Base-by-base conservation (phyloP, 2,113 vertebrate genomes). In the Tichodroma muraria region DNA sequence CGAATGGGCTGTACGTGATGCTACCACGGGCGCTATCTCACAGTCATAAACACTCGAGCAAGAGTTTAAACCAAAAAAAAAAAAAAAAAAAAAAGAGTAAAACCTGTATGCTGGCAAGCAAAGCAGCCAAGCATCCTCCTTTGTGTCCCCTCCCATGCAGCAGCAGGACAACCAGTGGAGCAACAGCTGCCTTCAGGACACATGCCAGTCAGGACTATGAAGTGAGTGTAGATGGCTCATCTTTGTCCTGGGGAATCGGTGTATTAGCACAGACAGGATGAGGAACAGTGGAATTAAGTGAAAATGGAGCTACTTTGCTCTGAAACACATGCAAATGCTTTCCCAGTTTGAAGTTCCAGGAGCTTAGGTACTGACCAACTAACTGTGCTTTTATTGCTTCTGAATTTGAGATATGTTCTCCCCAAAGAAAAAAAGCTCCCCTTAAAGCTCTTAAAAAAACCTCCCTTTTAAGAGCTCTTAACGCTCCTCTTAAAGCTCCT, bases 151-250 rank as follows among this genome's bases (percentile, higher is more conserved):
- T 79, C 63, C 9, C 17, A 33, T 24, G 47, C 31, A 45, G 85
- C 53, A 84, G 64, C 35, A 78, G 64, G 53, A 54, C 38, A 17
- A 3, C 9, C 42, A 40, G 35, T 3, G 1, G 35, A 56, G 40
- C n/a, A 68, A n/a, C 54, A 80, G 6, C 9, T 69, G 56, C 60
- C 59, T 72, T 65, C 17, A 23, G 28, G 71, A 61, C 45, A 9
- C 42, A 31, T 6, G n/a, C 30, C 45, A n/a, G 0, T 73, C 35
- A 16, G n/a, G 23, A 1, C 50, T 30, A 15, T 6, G 25, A 7
- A 47, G 27, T 15, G 60, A 24, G 27, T 44, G 40, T 47, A 52
- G 63, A 30, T 52, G 6, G 18, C 11, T 84, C 28, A 16, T 44
- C 44, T 66, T 56, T 64, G 44, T 30, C 5, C 33, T 31, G 54